Base-by-base conservation (phyloP, 2,797 vertebrate species). In the Mergus octosetaceus region DNA sequence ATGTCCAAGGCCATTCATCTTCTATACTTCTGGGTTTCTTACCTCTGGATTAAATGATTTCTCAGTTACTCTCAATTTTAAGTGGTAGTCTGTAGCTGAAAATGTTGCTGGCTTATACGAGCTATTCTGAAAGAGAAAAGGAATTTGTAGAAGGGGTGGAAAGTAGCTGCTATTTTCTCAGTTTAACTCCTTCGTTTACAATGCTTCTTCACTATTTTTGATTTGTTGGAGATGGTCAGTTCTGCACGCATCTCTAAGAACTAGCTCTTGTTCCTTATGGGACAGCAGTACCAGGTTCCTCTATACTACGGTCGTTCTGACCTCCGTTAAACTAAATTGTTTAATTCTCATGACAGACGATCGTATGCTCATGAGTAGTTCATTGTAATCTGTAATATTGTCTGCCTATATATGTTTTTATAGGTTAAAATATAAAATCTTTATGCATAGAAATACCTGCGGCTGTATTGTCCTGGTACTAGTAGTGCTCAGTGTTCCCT, bases 21-120 rank as follows among this genome's bases (percentile, higher is more conserved):
- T 87, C 73, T 73, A 20, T 87, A 81, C 34, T 87, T 91, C 21
- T 87, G 22, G 39, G 80, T 94, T 88, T 84, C 34, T 62, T 87
- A 16, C 36, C n/a, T 87, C 74, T 68, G 30, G 27, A 45, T 66
- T 69, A 81, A 76, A 71, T 45, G 14, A 8, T 73, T 60, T 86
- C 66, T 71, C 39, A 11, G 39, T 82, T 78, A 14, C 27, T 34
- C 57, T 85, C 10, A 54, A 17, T 22, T 57, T 45, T 84, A 58
- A 39, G 25, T 82, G 70, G 72, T 19, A 6, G 27, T 77, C 75
- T 74, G 20, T 65, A 53, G 57, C 70, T 82, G 69, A 87, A 72
- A 85, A 65, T 30, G 14, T 65, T 82, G 27, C 51, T 94, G 61
- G 15, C 22, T 82, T 72, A 45, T 22, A 77, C 74, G 41, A 77